Evolutionary conservation across 2,113 vertebrate genomes (phyloP).

Genomic region (Pardalotus punctatus): DNA sequence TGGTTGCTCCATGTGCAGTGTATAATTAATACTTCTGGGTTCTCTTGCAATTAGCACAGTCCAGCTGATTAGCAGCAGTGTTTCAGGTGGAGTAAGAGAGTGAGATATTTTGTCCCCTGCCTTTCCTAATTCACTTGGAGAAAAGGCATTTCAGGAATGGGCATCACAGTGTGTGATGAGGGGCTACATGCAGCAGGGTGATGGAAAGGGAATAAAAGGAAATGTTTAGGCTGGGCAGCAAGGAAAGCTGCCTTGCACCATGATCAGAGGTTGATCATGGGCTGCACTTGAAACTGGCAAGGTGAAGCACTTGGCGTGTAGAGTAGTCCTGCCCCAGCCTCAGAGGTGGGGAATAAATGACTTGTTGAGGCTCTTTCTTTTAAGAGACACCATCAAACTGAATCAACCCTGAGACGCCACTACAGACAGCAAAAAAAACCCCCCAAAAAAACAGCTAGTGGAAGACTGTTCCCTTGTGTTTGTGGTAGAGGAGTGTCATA

Average conservation of each 20-base stretch:
- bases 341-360: background rate
- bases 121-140: background rate
- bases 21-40: background rate
- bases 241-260: background rate
- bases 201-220: background rate
- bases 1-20: background rate
- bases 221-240: background rate
- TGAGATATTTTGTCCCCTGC: background rate
- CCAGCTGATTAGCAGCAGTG: background rate
- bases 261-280: background rate
- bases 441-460: background rate
- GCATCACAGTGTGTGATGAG: background rate
- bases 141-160: background rate
- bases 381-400: background rate
- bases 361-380: background rate
- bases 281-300: background rate
- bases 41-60: background rate
- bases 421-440: background rate
- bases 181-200: background rate
- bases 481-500: background rate
- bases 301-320: background rate
- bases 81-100: background rate
- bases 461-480: background rate
- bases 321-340: background rate
- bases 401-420: background rate